Base-by-base conservation (phyloP, 2,797 vertebrate genomes). In the Bradypus variegatus region DNA sequence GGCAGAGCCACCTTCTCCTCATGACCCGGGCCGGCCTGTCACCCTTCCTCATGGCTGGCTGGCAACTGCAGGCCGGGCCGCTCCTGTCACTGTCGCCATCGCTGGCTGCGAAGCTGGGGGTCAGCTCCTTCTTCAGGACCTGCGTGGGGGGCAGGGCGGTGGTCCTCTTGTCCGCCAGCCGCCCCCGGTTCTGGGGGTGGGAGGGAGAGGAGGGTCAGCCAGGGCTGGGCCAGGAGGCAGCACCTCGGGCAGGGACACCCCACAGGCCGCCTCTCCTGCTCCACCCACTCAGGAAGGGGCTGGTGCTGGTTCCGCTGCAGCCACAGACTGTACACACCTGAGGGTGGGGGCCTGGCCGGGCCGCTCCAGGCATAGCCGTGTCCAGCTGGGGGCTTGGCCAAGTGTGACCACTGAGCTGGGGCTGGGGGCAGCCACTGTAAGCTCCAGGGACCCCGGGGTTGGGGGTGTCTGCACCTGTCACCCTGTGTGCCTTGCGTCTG, bases 121-220 rank as follows among this genome's bases (percentile, higher is more conserved):
- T 97, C 97, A 98, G 97, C 97, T 99, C 99, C 95, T 98, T 99
- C 97, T 99, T 99, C 64, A 98, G 98, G 94, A 98, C 96, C 82
- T 98, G 98, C 94, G 97, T 98, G 27, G 99, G 98, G 27, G 99
- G 98, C 85, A 99, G 97, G 36, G 98, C 98, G 86, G 98, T 98
- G 0, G 98, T 99, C 92, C 99, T 98, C 97, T 99, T 99, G 97
- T 99, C 99, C 48, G 99, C 99, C 97, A 99, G 97, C 81, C 99
- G 99, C 65, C 99, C 99, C 86, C 99, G 99, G 96, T 99, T 99
- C 99, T 99, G 97, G 70, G 86, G 94, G 90, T 95, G n/a, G 8
- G 77, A 95, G 62, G 94, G 76, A 96, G 84, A 95, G 84, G 81
- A 92, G 78, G 86, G 29, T 89, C 89, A 87, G 73, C 64, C 12